These are phyloP conservation scores for Borostomias antarcticus DNA, from an alignment of 2,797 vertebrate species.

Conservation along the genomic window DNA sequence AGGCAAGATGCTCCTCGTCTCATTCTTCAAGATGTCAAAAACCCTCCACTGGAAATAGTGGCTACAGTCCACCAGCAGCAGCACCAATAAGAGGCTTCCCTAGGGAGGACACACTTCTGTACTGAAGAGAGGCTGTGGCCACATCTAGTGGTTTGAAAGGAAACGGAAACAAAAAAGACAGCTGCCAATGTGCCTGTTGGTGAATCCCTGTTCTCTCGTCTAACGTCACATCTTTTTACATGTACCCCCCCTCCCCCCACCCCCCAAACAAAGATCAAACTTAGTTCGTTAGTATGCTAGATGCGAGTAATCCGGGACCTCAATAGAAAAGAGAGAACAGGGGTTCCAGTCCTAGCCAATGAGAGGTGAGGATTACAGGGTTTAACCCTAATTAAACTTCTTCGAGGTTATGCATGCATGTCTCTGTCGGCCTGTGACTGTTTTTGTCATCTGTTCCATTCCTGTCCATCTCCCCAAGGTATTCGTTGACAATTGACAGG, in stretches of 20 bases:
- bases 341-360: constrained; percentile 56
- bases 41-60: constrained; percentile 40
- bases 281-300: constrained; percentile 33
- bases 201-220: constrained; percentile 55
- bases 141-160: constrained; percentile 37
- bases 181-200: constrained; percentile 73
- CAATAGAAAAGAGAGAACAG: constrained; percentile 55
- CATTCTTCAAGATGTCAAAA: constrained; percentile 78
- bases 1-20: constrained; percentile 93
- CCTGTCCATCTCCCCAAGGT: too few relatives aligned
- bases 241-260: not conserved
- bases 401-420: too few relatives aligned
- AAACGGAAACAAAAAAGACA: constrained; percentile 46
- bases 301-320: constrained; percentile 27
- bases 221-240: constrained; percentile 32
- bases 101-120: constrained; percentile 16
- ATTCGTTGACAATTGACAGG: too few relatives aligned
- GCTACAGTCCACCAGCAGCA: constrained; percentile 21
- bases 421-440: too few relatives aligned
- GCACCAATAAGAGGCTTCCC: not conserved
- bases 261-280: constrained; percentile 8
- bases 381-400: constrained; percentile 6
- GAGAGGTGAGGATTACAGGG: constrained; percentile 43
- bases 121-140: constrained; percentile 9
- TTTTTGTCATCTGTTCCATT: too few relatives aligned